Evolutionary conservation across 2,888 invertebrate genomes (phyloP), one percentile per base, ranked within the genome.

Genomic region (Aleiodes alternator): DNA sequence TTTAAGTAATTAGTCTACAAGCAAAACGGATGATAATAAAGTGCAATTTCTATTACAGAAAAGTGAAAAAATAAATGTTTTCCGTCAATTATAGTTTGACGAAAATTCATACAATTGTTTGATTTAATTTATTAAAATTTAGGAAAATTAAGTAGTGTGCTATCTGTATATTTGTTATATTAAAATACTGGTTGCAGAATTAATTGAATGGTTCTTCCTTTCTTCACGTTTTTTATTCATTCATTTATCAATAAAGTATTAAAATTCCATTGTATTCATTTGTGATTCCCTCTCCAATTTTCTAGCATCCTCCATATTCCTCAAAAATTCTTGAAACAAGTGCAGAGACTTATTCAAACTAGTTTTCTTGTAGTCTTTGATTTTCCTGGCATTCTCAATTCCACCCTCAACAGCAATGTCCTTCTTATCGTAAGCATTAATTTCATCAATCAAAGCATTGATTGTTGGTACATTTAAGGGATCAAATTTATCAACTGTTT

Each of bases 351-450:
- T 92, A 73, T 93, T 92, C 85, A 96, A 90, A 78, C 94, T 93
- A 0, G 96, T 96, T 86, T 95, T 95, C 83, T 94, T 95, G 84
- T 94, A 95, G 86, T 95, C 94, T 87, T 94, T 93, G 61, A 94
- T 92, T 77, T 87, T 86, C 75, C 84, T 86, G 1, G 84, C 80
- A 57, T 84, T 84, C 38, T 84, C 78, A 3, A 84, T 80, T 84
- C 90, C 84, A 76, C 90, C 87, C 82, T 90, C 83, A 6, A 84
- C 83, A 64, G 90, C 89, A 80, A 91, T 91, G 5, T 92, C 91
- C 85, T 92, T 92, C 23, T 91, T 90, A 87, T 94, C 94, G 82
- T 91, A 94, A 0, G 90, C 90, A 85, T 94, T 92, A 64, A 95
- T 91, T 90, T 95, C 94, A 31, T 93, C 91, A 31, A 94, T 90